Percentiles rank a stretch among this genome's conserved stretches.
These are phyloP conservation scores for Cherax quadricarinatus DNA, from an alignment of 1,140 invertebrate species.

Conservation along the genomic window DNA sequence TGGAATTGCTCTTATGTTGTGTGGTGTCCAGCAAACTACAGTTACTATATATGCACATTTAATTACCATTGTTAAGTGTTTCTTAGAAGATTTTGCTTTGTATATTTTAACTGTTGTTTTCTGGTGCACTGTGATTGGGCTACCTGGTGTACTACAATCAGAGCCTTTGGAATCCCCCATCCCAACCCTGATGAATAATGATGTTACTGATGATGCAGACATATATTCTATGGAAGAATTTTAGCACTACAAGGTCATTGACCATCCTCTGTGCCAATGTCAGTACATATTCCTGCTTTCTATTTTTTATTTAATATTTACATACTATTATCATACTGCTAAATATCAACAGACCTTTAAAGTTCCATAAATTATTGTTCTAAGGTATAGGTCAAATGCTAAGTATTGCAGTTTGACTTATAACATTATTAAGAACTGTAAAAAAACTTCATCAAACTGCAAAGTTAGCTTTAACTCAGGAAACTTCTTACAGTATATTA, in stretches of 20 bases:
- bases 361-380: not conserved
- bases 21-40: slow-evolving; percentile 39
- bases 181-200: not conserved
- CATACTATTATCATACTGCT: not conserved
- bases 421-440: no score
- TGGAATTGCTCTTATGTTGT: slow-evolving; percentile 43
- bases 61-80: slow-evolving; percentile 34
- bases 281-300: not conserved
- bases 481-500: no score
- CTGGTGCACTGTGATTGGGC: slow-evolving; percentile 45
- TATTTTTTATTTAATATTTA: not conserved
- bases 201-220: not conserved
- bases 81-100: slow-evolving; percentile 53
- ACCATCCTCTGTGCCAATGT: slow-evolving; percentile 4
- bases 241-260: not conserved
- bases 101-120: slow-evolving; percentile 52
- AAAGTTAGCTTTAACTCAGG: no score
- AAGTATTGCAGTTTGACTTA: no score
- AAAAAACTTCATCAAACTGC: no score
- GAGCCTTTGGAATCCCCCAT: not conserved
- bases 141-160: not conserved
- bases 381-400: no score
- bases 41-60: slow-evolving; percentile 4
- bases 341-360: not conserved
- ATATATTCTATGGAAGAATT: not conserved